Percentiles rank a stretch among this genome's conserved stretches.
Conservation (phyloP, 2,888 invertebrate species). For the Metalampra italica region DNA sequence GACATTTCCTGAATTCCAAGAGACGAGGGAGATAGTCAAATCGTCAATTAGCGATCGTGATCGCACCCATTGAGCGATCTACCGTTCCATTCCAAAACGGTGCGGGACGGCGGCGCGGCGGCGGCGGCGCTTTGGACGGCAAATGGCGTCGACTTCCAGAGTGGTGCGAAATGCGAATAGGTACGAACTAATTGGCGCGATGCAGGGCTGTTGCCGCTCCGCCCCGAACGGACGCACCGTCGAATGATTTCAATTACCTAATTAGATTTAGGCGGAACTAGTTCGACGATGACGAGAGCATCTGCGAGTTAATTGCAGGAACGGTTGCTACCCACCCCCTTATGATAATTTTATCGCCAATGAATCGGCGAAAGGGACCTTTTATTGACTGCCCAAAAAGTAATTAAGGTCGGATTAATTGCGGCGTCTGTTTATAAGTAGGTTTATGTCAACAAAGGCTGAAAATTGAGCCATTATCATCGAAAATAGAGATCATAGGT, state of each 20-base stretch:
- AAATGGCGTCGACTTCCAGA: conserved; percentile 22
- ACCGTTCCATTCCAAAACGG: conserved; percentile 30
- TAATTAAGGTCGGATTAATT: conserved; percentile 18
- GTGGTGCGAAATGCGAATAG: conserved; percentile 21
- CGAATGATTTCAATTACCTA: conserved; percentile 53
- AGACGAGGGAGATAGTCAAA: conserved; percentile 21
- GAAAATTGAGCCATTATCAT: conserved; percentile 10
- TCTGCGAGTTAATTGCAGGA: conserved; percentile 33
- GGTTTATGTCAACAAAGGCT: conserved; percentile 7
- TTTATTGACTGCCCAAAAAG: conserved; percentile 28
- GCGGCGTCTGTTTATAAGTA: conserved; percentile 9
- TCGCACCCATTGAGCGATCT: conserved; percentile 29
- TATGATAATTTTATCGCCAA: conserved; percentile 28
- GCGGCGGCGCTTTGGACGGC: conserved; percentile 13
- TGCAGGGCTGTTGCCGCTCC: conserved; percentile 28
- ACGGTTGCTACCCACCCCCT: conserved; percentile 28
- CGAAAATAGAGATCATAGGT: conserved; percentile 3
- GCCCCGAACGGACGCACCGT: conserved; percentile 9
- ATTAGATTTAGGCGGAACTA: conserved; percentile 44
- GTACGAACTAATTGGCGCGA: conserved; percentile 41
- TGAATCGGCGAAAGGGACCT: conserved; percentile 21
- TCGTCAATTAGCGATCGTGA: conserved; percentile 29
- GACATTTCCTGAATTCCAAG: conserved; percentile 13
- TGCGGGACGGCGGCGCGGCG: too few relatives aligned
- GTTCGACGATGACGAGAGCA: conserved; percentile 14